Conservation (phyloP, 1,140 invertebrate species). For the Sycophaga agraensis region DNA sequence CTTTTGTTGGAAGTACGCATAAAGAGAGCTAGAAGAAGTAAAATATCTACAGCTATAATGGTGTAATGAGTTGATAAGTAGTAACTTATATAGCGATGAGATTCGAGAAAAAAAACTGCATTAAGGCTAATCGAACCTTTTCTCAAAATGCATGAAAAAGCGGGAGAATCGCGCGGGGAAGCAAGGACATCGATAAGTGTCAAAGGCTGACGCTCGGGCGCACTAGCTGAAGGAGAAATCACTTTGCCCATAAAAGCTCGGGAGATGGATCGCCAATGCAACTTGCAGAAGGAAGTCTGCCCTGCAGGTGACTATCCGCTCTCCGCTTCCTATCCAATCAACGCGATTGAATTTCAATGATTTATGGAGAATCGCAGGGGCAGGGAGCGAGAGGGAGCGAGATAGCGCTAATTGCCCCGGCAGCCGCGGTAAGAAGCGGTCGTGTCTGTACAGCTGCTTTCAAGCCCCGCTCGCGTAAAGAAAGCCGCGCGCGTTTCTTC, state of each 20-base stretch:
- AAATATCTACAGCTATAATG: no score
- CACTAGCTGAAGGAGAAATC: no score
- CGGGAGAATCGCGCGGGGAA: neutral
- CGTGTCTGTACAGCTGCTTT: constrained; percentile 7
- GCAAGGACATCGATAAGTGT: neutral
- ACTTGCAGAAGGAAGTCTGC: neutral
- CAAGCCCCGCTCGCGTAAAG: constrained; percentile 8
- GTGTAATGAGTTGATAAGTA: no score
- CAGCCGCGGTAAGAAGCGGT: constrained; percentile 35
- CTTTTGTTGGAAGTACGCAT: no score
- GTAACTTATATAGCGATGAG: no score
- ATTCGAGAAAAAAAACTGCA: no score
- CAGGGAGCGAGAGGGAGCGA: neutral
- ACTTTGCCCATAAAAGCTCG: constrained; percentile 7
- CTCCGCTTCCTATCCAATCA: constrained; percentile 7
- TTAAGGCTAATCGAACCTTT: no score
- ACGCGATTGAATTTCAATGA: constrained; percentile 47
- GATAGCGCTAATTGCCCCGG: constrained; percentile 37
- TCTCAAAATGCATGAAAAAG: neutral
- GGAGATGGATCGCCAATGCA: neutral
- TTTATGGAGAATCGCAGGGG: constrained; percentile 36
- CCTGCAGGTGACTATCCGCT: neutral
- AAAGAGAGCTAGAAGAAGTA: no score
- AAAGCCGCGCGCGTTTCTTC: constrained; percentile 15
- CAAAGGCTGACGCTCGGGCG: no score